Evolutionary conservation across 2,888 invertebrate species (phyloP), one percentile per base, ranked within the genome.

Genomic region (Arenicola marina): DNA sequence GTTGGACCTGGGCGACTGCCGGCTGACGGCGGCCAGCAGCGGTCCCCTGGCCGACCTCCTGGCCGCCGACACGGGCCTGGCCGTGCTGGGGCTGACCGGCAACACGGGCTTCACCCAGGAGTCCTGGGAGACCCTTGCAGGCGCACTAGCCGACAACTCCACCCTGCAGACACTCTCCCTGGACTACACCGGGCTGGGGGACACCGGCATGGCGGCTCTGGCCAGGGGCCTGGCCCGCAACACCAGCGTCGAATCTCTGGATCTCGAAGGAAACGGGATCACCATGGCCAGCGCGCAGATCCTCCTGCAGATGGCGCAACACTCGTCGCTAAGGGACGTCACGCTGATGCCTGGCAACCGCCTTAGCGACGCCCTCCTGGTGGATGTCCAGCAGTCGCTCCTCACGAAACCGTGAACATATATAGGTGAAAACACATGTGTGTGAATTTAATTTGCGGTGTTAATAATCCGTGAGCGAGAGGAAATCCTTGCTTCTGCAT

Each of bases 131-230:
- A 65, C 60, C 21, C 59, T 80, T 1, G 76, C 73, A 1, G 63
- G 75, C 38, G 75, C 77, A 18, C 65, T 80, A n/a, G 63, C 61
- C 38, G 65, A 66, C 46, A 78, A 78, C 68, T 68, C 46, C 4
- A 69, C 65, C n/a, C 59, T 77, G 15, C 61, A 69, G 43, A 72
- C 75, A 2, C 56, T 80, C 48, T 72, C 75, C 1, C 58, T 80
- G 21, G 78, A 80, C 62, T 74, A 76, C 59, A 78, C 75, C 60
- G 63, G 63, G 1, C 66, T 80, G 11, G 77, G 77, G 1, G 75
- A 80, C 65, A 69, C 68, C 29, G 79, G 78, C 0, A 48, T 76
- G 0, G 66, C 66, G 18, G 67, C 65, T 34, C 55, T 80, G 29
- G 68, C 69, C 0, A 68, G 66, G 18, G 77, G 76, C 11, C 69